These are phyloP conservation scores for human DNA, from an alignment of 2,113 vertebrate genomes.

Conservation along the genomic window DNA sequence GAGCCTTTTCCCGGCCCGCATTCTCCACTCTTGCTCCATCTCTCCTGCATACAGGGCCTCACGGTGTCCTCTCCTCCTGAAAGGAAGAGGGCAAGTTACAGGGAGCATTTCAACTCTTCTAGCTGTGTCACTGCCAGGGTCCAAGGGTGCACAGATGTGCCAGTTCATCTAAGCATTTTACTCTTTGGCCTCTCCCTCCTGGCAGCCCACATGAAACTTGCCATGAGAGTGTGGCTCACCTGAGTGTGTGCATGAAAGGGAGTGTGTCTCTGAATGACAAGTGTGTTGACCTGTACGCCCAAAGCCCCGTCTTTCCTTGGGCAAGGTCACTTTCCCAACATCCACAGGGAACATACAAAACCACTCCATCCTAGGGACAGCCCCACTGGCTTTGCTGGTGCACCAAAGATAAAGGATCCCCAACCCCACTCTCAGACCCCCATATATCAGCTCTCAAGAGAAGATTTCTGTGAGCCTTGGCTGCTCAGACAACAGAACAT, in stretches of 20 bases:
- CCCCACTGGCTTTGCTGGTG: background rate
- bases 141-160: background rate
- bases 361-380: background rate
- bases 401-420: background rate
- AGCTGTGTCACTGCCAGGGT: background rate
- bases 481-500: background rate
- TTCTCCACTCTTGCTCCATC: background rate
- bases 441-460: background rate
- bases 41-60: background rate
- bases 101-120: background rate
- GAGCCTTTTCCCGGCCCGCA: background rate
- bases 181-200: background rate
- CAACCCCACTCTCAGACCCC: background rate
- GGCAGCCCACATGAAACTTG: background rate
- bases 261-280: background rate
- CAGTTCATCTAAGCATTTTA: background rate
- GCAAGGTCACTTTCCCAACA: background rate
- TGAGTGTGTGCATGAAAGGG: too few species aligned
- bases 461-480: background rate
- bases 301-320: background rate
- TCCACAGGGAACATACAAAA: background rate
- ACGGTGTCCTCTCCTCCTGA: background rate
- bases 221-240: background rate
- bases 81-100: background rate
- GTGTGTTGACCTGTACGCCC: background rate